Base-by-base conservation (phyloP, 1,140 invertebrate genomes). In the Papilio polytes region DNA sequence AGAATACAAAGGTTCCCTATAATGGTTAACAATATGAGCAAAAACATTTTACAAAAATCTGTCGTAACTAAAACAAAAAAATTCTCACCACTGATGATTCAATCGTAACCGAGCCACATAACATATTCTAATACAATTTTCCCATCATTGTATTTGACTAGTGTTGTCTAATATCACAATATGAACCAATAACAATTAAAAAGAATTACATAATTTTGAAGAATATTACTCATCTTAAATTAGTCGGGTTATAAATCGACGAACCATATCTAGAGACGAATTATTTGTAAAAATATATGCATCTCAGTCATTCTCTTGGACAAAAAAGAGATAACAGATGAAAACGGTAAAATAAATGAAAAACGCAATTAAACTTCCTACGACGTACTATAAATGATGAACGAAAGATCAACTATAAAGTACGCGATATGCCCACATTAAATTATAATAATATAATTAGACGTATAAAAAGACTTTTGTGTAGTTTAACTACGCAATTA, bases 371-470 rank as follows among this genome's bases (percentile, higher is more conserved):
- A 6, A 36, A 70, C 63, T 70, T 70, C 63, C 63, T 70, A 70
- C 63, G 26, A 31, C 63, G 59, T 3, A 70, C 63, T 31, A 31
- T 70, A 70, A 70, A 70, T 70, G 63, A 26, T 70, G 63, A 36
- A 70, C 63, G 13, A 70, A 13, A 70, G 22, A 70, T 70, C 63
- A 31, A 70, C 63, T 31, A 26, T 26, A 26, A 63, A 31, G 26
- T 31, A 70, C 63, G 63, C 31, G 63, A 31, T 70, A 70, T 70
- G 63, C 63, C 63, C 41, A 44, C 72, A 73, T 73, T 44, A 46
- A n/a, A 73, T 73, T 73, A 46, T 44, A 44, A 20, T 44, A 44
- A 73, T 73, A 73, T 73, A 44, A 73, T 41, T 73, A 73, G 10
- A 20, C 41, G 15, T 73, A 44, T 70, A 70, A 70, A 73, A 46